A percentile compares a stretch with the other conserved stretches of the same genome.
phyloP scores from a whole-genome alignment of 2,797 vertebrate genomes.

The Synaphobranchus kaupii region DNA sequence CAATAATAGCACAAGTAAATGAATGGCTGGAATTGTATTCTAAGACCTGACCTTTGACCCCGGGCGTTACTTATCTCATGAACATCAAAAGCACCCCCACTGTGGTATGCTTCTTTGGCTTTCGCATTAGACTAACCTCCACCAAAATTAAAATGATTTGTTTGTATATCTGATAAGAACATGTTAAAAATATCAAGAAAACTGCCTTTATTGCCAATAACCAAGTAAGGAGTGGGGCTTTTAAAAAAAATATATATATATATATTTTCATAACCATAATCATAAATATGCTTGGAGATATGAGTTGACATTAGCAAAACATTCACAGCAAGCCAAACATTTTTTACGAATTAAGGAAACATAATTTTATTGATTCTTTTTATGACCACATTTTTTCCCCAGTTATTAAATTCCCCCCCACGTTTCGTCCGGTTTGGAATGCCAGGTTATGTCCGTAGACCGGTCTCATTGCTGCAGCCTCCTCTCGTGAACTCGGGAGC shows the following conservation, averaged over 20 bases:
- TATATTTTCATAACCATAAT: neutral
- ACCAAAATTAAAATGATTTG: neutral
- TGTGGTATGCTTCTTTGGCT: neutral
- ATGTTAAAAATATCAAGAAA: neutral
- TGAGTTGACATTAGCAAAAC: neutral
- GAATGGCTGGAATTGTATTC: neutral
- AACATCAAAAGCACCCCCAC: neutral
- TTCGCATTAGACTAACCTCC: neutral
- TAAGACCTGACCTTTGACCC: neutral
- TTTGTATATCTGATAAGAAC: neutral
- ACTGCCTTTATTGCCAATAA: neutral
- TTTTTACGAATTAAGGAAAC: neutral
- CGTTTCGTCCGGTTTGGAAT: too few species aligned
- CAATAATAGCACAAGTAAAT: neutral
- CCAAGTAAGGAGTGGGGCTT: neutral
- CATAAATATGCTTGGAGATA: neutral
- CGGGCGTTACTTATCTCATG: neutral
- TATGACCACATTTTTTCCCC: slow-evolving; percentile 18
- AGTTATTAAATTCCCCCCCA: too few species aligned
- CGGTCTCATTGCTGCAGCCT: too few species aligned
- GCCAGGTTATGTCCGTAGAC: too few species aligned
- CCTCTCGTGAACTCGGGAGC: too few species aligned
- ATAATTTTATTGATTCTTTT: slow-evolving; percentile 36
- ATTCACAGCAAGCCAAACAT: neutral
- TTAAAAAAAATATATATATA: too few species aligned